Evolutionary conservation across 2,113 vertebrate genomes (phyloP).

Genomic region (Phrynosoma blainvillii): DNA sequence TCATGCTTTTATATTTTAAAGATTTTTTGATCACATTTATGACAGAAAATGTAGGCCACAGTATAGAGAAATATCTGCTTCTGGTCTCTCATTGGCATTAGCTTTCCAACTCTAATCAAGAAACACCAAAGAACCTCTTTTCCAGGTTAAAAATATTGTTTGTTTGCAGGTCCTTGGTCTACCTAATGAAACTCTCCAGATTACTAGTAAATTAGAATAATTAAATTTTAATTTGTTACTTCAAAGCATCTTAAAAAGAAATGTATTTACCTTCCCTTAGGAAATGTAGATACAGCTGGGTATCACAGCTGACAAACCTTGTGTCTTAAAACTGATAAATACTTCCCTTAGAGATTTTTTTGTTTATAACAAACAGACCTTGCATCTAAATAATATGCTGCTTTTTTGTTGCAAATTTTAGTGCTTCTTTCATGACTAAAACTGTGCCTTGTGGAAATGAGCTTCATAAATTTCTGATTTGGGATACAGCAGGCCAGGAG

Average conservation of each 20-base stretch:
- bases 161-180: not conserved
- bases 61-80: no score
- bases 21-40: no score
- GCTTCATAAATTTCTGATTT: slow-evolving; percentile 98
- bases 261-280: not conserved
- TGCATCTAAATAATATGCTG: not conserved
- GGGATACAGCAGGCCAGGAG: slow-evolving; percentile 98
- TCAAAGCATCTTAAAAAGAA: not conserved
- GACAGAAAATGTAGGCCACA: no score
- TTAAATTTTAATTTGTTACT: not conserved
- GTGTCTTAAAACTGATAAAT: not conserved
- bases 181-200: not conserved
- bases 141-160: not conserved
- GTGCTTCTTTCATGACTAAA: slow-evolving; percentile 98
- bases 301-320: not conserved
- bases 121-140: not conserved
- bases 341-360: not conserved
- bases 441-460: slow-evolving; percentile 94
- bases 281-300: not conserved
- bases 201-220: not conserved
- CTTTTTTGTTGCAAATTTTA: slow-evolving; percentile 70
- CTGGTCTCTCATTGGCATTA: no score
- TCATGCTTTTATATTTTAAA: no score
- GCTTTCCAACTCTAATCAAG: not conserved
- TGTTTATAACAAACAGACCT: slow-evolving; percentile 14